Percentiles rank a stretch among this genome's conserved stretches.
Conservation (phyloP, 2,888 invertebrate genomes). For the Idaea biselata region DNA sequence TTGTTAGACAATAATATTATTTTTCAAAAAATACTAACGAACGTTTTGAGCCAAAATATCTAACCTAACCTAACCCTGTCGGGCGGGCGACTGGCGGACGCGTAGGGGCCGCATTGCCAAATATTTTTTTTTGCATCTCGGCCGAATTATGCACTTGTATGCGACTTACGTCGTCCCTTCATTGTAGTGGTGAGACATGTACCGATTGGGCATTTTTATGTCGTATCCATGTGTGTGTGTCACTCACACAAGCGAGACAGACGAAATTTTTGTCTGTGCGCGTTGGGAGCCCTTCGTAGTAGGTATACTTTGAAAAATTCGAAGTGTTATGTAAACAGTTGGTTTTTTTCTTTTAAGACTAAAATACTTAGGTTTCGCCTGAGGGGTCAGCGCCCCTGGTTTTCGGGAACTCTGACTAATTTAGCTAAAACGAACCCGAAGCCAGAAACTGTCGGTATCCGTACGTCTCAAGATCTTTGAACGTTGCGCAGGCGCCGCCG, state of each 20-base stretch:
- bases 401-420: conserved; percentile 80
- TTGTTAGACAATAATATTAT: conserved; percentile 64
- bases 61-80: conserved; percentile 81
- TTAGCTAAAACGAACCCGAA: conserved; percentile 56
- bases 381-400: conserved; percentile 69
- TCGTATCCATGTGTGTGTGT: conserved; percentile 65
- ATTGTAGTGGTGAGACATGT: conserved; percentile 79
- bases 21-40: conserved; percentile 72
- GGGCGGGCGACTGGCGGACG: conserved; percentile 80
- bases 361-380: conserved; percentile 75
- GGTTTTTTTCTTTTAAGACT: conserved; percentile 60
- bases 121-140: conserved; percentile 82
- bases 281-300: conserved; percentile 64
- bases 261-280: conserved; percentile 70
- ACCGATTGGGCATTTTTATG: conserved; percentile 76
- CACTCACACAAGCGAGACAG: conserved; percentile 60
- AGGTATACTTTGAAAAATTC: conserved; percentile 71
- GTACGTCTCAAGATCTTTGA: conserved; percentile 32
- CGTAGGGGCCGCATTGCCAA: conserved; percentile 81
- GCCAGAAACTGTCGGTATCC: conserved; percentile 42
- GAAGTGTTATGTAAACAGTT: conserved; percentile 76
- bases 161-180: conserved; percentile 80
- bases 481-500: conserved; percentile 6
- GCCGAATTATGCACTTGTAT: conserved; percentile 82
- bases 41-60: conserved; percentile 80